Evolutionary conservation across 2,113 vertebrate genomes (phyloP).

Genomic region (Chauna torquata): DNA sequence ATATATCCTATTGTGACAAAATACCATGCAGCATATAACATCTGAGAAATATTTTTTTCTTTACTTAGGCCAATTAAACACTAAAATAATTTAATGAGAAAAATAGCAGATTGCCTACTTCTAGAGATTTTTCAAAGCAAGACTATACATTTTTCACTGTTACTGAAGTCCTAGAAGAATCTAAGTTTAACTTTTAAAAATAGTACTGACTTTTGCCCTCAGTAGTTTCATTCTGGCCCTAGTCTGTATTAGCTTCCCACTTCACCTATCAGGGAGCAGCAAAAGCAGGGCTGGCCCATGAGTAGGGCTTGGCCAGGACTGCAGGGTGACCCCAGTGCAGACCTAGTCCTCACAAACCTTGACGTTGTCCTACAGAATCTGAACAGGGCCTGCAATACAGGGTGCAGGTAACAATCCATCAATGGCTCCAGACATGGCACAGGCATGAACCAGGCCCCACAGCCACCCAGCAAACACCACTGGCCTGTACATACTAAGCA

Average conservation of each 20-base stretch:
- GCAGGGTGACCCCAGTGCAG: accelerated
- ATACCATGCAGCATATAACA: background rate
- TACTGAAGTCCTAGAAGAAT: accelerated
- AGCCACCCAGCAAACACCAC: accelerated
- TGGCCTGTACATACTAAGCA: accelerated
- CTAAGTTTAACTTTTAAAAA: accelerated
- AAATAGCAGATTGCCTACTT: accelerated
- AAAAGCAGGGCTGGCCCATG: accelerated
- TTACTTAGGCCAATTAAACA: background rate
- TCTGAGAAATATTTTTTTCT: background rate
- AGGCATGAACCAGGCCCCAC: accelerated
- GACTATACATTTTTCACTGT: accelerated
- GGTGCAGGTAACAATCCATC: accelerated
- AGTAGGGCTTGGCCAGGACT: accelerated
- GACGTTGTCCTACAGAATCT: accelerated
- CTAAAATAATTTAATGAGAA: accelerated
- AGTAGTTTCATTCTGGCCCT: accelerated
- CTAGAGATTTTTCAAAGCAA: background rate
- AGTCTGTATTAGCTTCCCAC: accelerated
- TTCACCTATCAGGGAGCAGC: accelerated
- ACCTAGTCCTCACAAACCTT: too few species aligned
- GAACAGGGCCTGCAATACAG: accelerated
- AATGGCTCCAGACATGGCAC: background rate
- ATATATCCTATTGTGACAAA: background rate
- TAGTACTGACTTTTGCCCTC: accelerated